phyloP scores from a whole-genome alignment of 2,797 vertebrate species.

The Myotis planiceps region DNA sequence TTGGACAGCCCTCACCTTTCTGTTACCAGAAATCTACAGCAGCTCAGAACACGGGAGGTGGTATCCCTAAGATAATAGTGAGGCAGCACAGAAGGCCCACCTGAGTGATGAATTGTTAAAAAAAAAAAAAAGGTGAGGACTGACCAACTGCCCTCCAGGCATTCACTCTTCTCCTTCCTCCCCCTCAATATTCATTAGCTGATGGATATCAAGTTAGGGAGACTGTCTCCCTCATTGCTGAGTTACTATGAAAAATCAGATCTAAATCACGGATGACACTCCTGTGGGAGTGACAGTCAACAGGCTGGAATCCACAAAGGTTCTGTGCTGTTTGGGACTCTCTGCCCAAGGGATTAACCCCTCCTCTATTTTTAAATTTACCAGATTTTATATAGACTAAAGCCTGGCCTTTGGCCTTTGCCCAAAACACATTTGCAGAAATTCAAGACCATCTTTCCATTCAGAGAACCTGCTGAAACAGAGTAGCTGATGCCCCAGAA shows the following conservation, averaged over 20 bases:
- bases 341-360: not conserved
- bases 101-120: not conserved
- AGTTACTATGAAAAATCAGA: not conserved
- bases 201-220: not conserved
- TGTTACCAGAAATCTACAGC: not conserved
- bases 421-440: conserved; percentile 10
- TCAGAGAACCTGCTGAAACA: not conserved
- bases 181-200: not conserved
- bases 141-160: not conserved
- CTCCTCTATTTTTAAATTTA: not conserved
- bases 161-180: not conserved
- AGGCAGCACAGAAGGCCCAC: not conserved
- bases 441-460: not conserved
- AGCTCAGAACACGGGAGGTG: not conserved
- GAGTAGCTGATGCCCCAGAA: not conserved
- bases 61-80: not conserved
- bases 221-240: not conserved
- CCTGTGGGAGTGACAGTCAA: not conserved
- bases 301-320: not conserved
- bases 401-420: not conserved
- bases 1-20: not conserved
- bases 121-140: not conserved
- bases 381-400: not conserved
- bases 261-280: not conserved
- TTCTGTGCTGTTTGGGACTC: not conserved